Base-by-base conservation (phyloP, 2,113 vertebrate genomes). In the Athene cunicularia region DNA sequence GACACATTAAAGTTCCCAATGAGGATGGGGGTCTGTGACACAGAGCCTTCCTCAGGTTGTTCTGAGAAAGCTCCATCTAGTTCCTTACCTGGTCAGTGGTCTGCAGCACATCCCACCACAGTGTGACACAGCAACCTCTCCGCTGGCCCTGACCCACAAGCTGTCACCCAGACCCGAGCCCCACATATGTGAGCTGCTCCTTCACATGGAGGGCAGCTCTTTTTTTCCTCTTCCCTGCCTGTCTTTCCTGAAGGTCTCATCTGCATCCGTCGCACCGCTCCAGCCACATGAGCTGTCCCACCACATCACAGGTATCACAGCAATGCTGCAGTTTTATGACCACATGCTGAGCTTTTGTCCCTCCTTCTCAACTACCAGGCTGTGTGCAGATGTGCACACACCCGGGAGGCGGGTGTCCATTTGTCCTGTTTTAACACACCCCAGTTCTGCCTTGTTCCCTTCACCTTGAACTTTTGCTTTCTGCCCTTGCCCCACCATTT, bases 91-190 rank as follows among this genome's bases (percentile, higher is more conserved):
- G 19, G 17, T 12, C 6, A 5, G 35, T 8, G 18, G 10, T 43
- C 60, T 62, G 9, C 28, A 88, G 37, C 56, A 35, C 21, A 73
- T 52, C 23, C 28, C 45, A 73, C 16, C 55, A 55, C 14, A 35
- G 45, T 2, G 4, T 45, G 33, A 45, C 11, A 14, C 17, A 6
- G 30, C 2, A 2, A 62, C 22, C 13, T 7, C 21, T 82, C 20
- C 27, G 80, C n/a, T 21, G 10, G 63, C 10, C 6, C 7, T 74
- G 53, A 60, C 14, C 5, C 33, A 43, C 45, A 53, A 53, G 27
- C 7, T 67, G 7, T 52, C 53, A 13, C 0, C 0, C 15, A 62
- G 33, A 43, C 2, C 18, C 18, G 4, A 55, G 24, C 6, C 12
- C 9, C 33, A 26, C 8, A 66, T 16, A 32, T 8, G 20, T 20